A percentile compares a stretch with the other conserved stretches of the same genome.
These are phyloP conservation scores for Biston stratarius DNA, from an alignment of 2,888 invertebrate genomes.

Conservation along the genomic window DNA sequence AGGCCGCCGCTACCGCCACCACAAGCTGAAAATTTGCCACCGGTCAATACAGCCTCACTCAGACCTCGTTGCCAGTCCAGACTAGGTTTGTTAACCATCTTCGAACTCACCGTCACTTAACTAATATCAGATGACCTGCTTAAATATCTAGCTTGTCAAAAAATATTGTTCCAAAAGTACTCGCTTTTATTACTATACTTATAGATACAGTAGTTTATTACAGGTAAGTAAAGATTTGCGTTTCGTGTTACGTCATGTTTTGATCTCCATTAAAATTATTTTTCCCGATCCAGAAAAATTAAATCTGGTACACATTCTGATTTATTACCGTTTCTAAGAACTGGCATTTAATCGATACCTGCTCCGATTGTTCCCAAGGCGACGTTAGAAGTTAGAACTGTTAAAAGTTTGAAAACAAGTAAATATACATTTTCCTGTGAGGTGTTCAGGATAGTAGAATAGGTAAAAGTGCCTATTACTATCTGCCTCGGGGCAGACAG, in stretches of 20 bases:
- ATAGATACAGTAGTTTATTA: no score
- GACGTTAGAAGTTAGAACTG: slow-evolving; percentile 20
- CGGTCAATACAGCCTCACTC: no score
- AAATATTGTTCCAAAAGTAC: no score
- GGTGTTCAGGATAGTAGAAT: neutral
- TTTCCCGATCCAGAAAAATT: neutral
- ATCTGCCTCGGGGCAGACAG: neutral
- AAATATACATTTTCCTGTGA: slow-evolving; percentile 11
- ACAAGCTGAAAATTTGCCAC: no score
- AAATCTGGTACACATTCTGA: slow-evolving; percentile 22
- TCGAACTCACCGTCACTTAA: no score
- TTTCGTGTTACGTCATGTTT: neutral
- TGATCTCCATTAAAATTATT: neutral
- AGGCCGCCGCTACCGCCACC: no score
- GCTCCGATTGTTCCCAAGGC: slow-evolving; percentile 33
- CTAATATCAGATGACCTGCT: no score
- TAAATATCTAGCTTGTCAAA: no score
- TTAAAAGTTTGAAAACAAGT: slow-evolving; percentile 32
- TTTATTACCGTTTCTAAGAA: slow-evolving; percentile 32
- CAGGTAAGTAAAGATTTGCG: no score
- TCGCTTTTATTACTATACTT: no score
- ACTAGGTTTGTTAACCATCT: no score
- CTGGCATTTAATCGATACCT: slow-evolving; percentile 27
- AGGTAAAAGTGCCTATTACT: neutral
- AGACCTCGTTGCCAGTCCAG: no score